Conservation (phyloP, 2,797 vertebrate genomes). For the Labroides dimidiatus region DNA sequence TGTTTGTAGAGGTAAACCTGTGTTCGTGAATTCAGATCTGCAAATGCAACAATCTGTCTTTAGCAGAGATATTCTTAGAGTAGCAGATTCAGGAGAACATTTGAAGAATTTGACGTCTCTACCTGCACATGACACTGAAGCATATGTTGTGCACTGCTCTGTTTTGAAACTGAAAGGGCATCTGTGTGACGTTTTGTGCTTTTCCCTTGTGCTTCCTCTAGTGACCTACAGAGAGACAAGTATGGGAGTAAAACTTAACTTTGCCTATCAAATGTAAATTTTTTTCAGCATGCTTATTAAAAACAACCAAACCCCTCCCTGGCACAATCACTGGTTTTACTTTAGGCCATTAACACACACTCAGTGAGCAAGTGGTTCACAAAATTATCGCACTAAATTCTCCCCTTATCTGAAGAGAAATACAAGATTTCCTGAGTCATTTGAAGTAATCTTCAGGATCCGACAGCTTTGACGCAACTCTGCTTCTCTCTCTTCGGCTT, state of each 20-base stretch:
- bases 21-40: slow-evolving; percentile 8
- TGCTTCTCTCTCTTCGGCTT: slow-evolving; percentile 65
- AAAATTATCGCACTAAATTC: slow-evolving; percentile 77
- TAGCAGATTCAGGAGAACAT: slow-evolving; percentile 3
- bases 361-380: slow-evolving; percentile 98
- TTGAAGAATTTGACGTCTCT: not conserved
- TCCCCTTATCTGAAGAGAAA: slow-evolving; percentile 39
- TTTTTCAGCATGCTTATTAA: slow-evolving; percentile 98
- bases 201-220: slow-evolving; percentile 96
- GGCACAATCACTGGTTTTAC: slow-evolving; percentile 95
- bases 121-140: slow-evolving; percentile 37
- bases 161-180: slow-evolving; percentile 87
- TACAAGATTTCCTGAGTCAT: slow-evolving; percentile 14
- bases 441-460: slow-evolving; percentile 34
- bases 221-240: slow-evolving; percentile 99
- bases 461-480: slow-evolving; percentile 56
- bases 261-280: slow-evolving; percentile 99
- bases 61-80: slow-evolving; percentile 14
- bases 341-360: slow-evolving; percentile 94
- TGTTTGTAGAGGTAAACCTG: slow-evolving; percentile 10
- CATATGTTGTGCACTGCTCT: slow-evolving; percentile 58
- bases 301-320: slow-evolving; percentile 71
- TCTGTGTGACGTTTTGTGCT: slow-evolving; percentile 89
- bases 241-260: slow-evolving; percentile 99
- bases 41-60: slow-evolving; percentile 18